Evolutionary conservation across 2,113 vertebrate genomes (phyloP), one percentile per base, ranked within the genome.

Genomic region (Nyctibius bracteatus): DNA sequence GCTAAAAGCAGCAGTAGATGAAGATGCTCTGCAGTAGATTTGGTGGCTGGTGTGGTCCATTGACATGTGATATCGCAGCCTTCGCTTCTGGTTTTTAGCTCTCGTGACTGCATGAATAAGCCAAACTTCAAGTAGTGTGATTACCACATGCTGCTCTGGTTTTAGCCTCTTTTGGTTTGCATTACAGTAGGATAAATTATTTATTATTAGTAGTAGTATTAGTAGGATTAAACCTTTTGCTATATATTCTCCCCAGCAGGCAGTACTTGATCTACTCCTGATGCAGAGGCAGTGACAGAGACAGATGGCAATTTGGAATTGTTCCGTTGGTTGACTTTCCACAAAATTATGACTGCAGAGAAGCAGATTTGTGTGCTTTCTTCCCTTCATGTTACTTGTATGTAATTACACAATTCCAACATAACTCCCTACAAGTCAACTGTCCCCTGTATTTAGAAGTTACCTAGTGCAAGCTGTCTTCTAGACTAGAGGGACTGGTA

Each of bases 121-220:
- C 30, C 65, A 78, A n/a, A 65, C 57, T 79, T 71, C 47, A 81
- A 59, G 43, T 14, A 77, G 52, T 7, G 1, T 39, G 77, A 85
- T 72, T 85, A 52, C 81, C 51, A 49, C 2, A 3, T 59, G 77
- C 73, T 91, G 68, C 39, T 94, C 83, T 86, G 43, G 33, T 44
- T 96, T 96, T 87, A 84, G 30, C 49, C 35, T 74, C 57, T 62
- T 81, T 91, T 6, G 14, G 27, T 86, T 87, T 72, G 52, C 21
- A 18, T 62, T 55, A n/a, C 6, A 10, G 51, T 33, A 66, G 51
- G 58, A 71, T 41, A 59, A 84, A 63, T 81, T 74, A 68, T 85
- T 94, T 91, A 67, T 17, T 51, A 81, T 2, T 61, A 81, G 1
- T 24, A 73, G 12, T 62, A 51, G 25, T 59, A 72, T 14, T 25